Evolutionary conservation across 2,113 vertebrate genomes (phyloP).

Genomic region (Candoia aspera): DNA sequence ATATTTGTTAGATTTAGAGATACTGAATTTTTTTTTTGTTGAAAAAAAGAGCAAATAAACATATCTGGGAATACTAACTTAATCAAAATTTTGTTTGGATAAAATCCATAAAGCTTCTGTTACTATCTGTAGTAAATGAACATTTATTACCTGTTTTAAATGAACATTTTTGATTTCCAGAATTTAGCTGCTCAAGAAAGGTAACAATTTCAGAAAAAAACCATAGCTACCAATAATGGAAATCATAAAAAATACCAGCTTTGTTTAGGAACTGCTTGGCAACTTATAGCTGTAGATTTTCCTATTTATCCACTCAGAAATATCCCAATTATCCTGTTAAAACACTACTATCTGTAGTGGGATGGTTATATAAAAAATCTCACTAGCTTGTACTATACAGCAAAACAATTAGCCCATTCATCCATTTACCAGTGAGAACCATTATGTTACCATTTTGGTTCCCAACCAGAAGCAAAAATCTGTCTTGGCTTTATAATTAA

Average conservation of each 20-base stretch:
- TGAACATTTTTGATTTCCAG: background rate
- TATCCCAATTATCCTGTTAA: background rate
- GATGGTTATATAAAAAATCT: background rate
- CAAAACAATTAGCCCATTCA: conserved; percentile 19
- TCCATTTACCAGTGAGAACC: background rate
- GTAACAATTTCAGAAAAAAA: conserved; percentile 16
- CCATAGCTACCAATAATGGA: conserved; percentile 4
- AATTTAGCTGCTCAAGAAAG: conserved; percentile 39
- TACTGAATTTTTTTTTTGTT: background rate
- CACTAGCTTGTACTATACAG: background rate
- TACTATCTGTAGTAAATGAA: background rate
- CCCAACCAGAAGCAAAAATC: background rate
- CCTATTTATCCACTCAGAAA: background rate
- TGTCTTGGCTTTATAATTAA: fast-evolving
- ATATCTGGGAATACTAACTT: background rate
- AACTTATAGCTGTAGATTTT: background rate
- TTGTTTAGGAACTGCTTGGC: background rate
- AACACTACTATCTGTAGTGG: background rate
- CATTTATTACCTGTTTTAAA: background rate
- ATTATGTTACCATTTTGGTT: background rate
- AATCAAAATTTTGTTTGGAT: background rate
- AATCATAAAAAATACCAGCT: background rate
- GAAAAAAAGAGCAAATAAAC: background rate
- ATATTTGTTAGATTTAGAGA: background rate
- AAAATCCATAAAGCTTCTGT: background rate